Percentiles rank a stretch among this genome's conserved stretches.
phyloP scores from a whole-genome alignment of 2,888 invertebrate species.

The Cryptophagus acutangulus region DNA sequence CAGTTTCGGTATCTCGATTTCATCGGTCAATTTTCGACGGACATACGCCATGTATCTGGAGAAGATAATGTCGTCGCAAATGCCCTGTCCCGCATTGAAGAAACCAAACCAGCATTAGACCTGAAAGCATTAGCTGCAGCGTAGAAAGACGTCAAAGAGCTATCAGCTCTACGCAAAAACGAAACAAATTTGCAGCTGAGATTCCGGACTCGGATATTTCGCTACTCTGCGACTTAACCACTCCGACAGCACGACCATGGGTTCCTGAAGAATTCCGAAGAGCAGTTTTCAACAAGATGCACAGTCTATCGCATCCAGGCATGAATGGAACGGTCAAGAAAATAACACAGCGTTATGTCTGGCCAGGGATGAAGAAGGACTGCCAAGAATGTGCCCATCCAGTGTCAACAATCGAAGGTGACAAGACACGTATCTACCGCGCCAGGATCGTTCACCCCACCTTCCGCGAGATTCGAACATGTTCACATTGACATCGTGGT shows the following conservation, averaged over 20 bases:
- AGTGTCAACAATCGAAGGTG: slow-evolving; percentile 35
- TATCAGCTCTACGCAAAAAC: too few relatives aligned
- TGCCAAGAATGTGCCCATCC: slow-evolving; percentile 36
- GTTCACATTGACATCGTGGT: slow-evolving; percentile 20
- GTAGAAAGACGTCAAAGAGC: too few relatives aligned
- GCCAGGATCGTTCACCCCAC: slow-evolving; percentile 29
- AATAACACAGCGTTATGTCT: slow-evolving; percentile 38
- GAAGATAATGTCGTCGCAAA: slow-evolving; percentile 39
- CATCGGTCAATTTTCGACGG: slow-evolving; percentile 35
- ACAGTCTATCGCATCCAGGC: slow-evolving; percentile 35
- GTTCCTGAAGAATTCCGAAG: slow-evolving; percentile 13
- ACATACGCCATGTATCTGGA: slow-evolving; percentile 36
- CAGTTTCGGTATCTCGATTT: slow-evolving; percentile 38
- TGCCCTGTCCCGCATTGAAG: slow-evolving; percentile 27
- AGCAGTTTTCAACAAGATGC: slow-evolving; percentile 20
- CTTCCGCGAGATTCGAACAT: slow-evolving; percentile 16
- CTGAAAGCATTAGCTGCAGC: too few relatives aligned
- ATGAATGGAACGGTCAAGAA: slow-evolving; percentile 28
- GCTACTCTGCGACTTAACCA: neutral
- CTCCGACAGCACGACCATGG: slow-evolving; percentile 13
- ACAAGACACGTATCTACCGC: slow-evolving; percentile 30
- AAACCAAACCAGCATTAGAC: neutral
- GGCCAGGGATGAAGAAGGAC: slow-evolving; percentile 40
- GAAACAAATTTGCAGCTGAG: too few relatives aligned
- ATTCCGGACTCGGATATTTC: neutral